Base-by-base conservation (phyloP, 2,888 invertebrate genomes). In the Ectobius pallidus region DNA sequence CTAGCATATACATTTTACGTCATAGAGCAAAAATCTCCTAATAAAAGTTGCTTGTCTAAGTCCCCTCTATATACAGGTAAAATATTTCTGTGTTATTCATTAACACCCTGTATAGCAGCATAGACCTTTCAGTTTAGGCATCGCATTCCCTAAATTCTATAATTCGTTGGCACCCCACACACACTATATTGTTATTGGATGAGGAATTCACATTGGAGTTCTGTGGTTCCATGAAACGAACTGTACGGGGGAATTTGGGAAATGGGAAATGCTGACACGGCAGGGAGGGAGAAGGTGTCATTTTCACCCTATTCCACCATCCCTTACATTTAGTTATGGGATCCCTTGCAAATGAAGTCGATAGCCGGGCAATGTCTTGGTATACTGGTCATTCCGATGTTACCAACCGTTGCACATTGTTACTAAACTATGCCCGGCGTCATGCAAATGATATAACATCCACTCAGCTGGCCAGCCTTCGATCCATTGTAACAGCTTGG, bases 311-410 rank as follows among this genome's bases (percentile, higher is more conserved):
- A 7, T 30, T 32, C 30, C 30, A 11, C 27, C 27, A 42, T 6
- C 63, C 39, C 44, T n/a, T 27, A 44, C 30, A n/a, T 27, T 27
- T 25, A 44, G 42, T 25, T 16, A 27, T 65, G 63, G 27, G 49
- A 20, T 52, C 20, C 27, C 32, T 65, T 65, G 71, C 65, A 71
- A 71, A 71, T 65, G 63, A 71, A 71, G 71, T 71, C 63, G 62
- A 70, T 71, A 65, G 25, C 16, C 20, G 34, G 46, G 55, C 27
- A 32, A 65, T 65, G 42, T 65, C 65, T 65, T 65, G 30, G 65
- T 44, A 65, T 18, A 65, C 46, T 65, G 18, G 27, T 25, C 65
- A 44, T 44, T 25, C 44, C 65, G 44, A 20, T 2, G 42, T 42
- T 18, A 46, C 65, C 27, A 65, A 65, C 65, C 65, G 18, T 65